Conservation (phyloP, 2,113 vertebrate genomes). For the Strix aluco region DNA sequence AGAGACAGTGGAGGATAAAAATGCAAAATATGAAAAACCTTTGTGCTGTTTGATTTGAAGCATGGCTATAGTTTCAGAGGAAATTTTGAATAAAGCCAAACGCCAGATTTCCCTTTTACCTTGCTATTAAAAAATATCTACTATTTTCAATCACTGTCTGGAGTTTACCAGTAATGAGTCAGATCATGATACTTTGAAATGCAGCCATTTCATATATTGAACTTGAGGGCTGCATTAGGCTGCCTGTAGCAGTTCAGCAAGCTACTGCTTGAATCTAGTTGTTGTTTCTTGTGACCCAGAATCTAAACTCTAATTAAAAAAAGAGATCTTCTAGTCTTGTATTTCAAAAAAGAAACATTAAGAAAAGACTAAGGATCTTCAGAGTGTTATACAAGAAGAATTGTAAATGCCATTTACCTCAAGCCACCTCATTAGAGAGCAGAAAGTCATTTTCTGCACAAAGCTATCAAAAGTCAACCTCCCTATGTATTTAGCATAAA, state of each 20-base stretch:
- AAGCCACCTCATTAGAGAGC: not conserved
- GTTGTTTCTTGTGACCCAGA: not conserved
- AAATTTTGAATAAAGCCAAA: not conserved
- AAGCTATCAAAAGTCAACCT: not conserved
- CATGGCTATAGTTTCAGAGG: not conserved
- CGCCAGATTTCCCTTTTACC: not conserved
- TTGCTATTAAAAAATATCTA: not conserved
- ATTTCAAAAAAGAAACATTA: not conserved
- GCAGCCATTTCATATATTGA: not conserved
- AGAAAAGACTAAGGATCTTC: not conserved
- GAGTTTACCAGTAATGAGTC: not conserved
- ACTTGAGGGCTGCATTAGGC: not conserved
- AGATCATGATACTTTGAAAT: not conserved
- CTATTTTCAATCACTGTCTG: not conserved
- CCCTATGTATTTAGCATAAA: not conserved
- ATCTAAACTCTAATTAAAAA: not conserved
- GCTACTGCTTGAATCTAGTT: not conserved
- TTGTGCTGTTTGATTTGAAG: not conserved
- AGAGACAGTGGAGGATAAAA: not conserved
- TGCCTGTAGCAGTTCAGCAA: not conserved
- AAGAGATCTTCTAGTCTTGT: not conserved
- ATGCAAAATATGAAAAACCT: not conserved
- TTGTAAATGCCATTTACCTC: not conserved
- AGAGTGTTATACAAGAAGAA: not conserved
- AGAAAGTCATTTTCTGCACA: not conserved